Conservation (phyloP, 2,113 vertebrate genomes). For the Piprites chloris region DNA sequence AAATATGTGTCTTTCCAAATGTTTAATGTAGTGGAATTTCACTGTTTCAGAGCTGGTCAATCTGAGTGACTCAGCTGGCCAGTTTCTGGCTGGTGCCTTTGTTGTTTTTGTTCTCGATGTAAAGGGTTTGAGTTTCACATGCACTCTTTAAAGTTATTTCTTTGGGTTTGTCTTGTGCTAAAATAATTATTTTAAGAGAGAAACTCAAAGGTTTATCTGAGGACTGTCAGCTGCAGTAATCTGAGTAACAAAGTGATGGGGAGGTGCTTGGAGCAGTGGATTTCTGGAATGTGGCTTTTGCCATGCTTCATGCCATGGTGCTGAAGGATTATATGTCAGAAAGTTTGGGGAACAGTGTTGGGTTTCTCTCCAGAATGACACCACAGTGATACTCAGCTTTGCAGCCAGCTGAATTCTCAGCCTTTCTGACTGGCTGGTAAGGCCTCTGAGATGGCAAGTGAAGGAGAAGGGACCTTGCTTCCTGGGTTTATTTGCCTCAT, state of each 20-base stretch:
- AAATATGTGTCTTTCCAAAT: neutral
- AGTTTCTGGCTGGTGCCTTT: neutral
- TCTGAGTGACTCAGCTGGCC: neutral
- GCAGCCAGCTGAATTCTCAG: neutral
- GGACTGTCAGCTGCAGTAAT: neutral
- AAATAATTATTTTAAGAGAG: neutral
- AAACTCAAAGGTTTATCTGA: neutral
- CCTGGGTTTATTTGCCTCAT: neutral
- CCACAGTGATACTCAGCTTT: neutral
- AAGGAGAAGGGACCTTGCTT: neutral
- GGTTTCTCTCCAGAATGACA: neutral
- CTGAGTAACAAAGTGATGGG: neutral
- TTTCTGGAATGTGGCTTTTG: neutral
- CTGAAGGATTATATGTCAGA: neutral
- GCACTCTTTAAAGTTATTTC: neutral
- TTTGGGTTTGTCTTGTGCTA: neutral
- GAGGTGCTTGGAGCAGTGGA: neutral
- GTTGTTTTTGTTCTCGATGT: neutral
- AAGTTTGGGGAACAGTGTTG: neutral
- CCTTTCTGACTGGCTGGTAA: neutral
- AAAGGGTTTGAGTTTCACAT: neutral
- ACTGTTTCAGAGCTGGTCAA: neutral
- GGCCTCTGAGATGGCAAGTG: neutral
- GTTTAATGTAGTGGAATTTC: neutral
- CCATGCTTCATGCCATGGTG: rapidly evolving